These are phyloP conservation scores for Monomorium pharaonis DNA, from an alignment of 1,140 invertebrate species.

Conservation along the genomic window DNA sequence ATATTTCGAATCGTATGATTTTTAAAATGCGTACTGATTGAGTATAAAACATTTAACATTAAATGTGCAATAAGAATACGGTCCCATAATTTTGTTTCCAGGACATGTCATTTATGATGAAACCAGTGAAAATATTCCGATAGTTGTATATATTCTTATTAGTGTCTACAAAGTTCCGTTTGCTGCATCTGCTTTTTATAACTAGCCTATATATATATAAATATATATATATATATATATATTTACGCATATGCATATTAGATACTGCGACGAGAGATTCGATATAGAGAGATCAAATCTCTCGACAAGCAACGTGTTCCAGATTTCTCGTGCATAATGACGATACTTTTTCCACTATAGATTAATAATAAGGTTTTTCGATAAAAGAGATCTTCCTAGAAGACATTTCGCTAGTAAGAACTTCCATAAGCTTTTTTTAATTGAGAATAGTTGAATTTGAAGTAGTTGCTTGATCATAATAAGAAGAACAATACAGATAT, in stretches of 20 bases:
- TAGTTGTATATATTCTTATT: slow-evolving; percentile 68
- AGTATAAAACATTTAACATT: slow-evolving; percentile 16
- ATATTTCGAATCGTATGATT: neutral
- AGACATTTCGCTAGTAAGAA: slow-evolving; percentile 51
- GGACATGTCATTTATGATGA: slow-evolving; percentile 52
- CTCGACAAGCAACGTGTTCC: slow-evolving; percentile 62
- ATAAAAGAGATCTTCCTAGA: slow-evolving; percentile 56
- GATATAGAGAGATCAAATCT: slow-evolving; percentile 8
- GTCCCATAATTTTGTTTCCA: slow-evolving; percentile 50
- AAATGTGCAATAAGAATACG: slow-evolving; percentile 38
- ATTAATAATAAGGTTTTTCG: slow-evolving; percentile 37
- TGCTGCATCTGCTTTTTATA: slow-evolving; percentile 64
- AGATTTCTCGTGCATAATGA: slow-evolving; percentile 57
- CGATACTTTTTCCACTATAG: slow-evolving; percentile 57
- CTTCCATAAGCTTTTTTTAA: slow-evolving; percentile 37
- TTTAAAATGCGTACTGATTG: neutral
- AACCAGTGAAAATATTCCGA: slow-evolving; percentile 47
- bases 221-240: slow-evolving; percentile 37
- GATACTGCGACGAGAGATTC: slow-evolving; percentile 36
- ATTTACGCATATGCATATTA: slow-evolving; percentile 43
- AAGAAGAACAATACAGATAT: slow-evolving; percentile 24
- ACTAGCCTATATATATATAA: slow-evolving; percentile 47
- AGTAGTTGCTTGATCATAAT: slow-evolving; percentile 38
- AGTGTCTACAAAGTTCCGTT: slow-evolving; percentile 62
- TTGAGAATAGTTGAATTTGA: slow-evolving; percentile 13